Base-by-base conservation (phyloP, 2,797 vertebrate species). In the Onychomys arenicola region DNA sequence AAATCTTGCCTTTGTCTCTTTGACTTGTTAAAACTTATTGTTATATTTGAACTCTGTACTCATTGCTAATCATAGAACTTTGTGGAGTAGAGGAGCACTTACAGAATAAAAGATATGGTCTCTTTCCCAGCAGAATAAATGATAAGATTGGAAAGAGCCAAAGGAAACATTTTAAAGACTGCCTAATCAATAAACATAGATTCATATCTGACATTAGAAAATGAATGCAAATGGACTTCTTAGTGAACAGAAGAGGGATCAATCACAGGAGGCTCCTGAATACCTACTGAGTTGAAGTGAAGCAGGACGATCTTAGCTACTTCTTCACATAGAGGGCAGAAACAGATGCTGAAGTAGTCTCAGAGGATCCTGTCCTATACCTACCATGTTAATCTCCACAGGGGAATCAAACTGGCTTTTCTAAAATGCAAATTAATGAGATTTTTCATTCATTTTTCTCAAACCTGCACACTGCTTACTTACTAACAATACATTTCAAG, bases 151-250 rank as follows among this genome's bases (percentile, higher is more conserved):
- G 59, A 90, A 32, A 94, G 32, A 94, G 23, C 17, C 2, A 65
- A 78, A 34, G 43, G 49, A 82, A 63, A 52, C 32, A 87, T 90
- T 87, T 95, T 95, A 80, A 90, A 59, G 9, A 63, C 43, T 73
- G 61, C 5, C 13, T 34, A 65, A 93, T 90, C 93, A 95, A 34
- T 77, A 90, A 83, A 5, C 43, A 1, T n/a, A 89, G 12, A 94
- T 84, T 83, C 23, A 93, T 69, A 94, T 84, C 87, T 94, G 80
- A 6, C 71, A 93, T 17, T 94, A 37, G 29, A 29, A 97, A 96
- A 82, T 80, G 3, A 75, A 40, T 87, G 4, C 29, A 93, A 94
- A 88, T 84, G 19, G 43, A 91, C 14, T 95, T 89, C 32, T 89
- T 94, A 82, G 61, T 49, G 52, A 94, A 85, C 3, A 85, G 37